These are phyloP conservation scores for Rhadinocentrus ornatus DNA, from an alignment of 2,797 vertebrate genomes.

Conservation along the genomic window DNA sequence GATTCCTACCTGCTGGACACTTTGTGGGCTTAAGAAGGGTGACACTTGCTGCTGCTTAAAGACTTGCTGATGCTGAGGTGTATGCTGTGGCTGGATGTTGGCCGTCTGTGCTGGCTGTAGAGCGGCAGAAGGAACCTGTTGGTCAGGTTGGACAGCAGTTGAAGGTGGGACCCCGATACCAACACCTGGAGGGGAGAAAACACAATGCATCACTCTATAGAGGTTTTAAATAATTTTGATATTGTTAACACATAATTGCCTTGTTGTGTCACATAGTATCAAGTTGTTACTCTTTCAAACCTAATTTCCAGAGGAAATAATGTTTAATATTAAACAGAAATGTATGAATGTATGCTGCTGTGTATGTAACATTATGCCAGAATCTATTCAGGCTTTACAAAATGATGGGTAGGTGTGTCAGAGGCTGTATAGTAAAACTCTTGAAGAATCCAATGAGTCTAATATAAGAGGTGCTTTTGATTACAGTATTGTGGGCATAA, in stretches of 20 bases:
- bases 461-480: conserved; percentile 6
- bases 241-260: no score
- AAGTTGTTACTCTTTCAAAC: no score
- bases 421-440: conserved; percentile 11
- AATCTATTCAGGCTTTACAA: conserved; percentile 15
- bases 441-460: no score
- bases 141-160: conserved; percentile 75
- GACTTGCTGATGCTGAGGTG: conserved; percentile 90
- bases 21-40: conserved; percentile 76
- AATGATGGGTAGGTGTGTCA: not conserved
- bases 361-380: conserved; percentile 3
- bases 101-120: conserved; percentile 74
- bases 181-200: conserved; percentile 43
- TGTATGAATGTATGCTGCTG: not conserved
- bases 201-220: not conserved
- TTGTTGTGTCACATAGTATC: no score
- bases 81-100: conserved; percentile 83
- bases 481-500: not conserved
- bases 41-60: conserved; percentile 87
- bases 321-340: not conserved
- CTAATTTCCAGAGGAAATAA: no score
- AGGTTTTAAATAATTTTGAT: not conserved
- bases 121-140: conserved; percentile 71
- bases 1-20: conserved; percentile 80
- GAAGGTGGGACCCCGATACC: conserved; percentile 73